Evolutionary conservation across 2,888 invertebrate species (phyloP).

Genomic region (Slavum lentiscoides): DNA sequence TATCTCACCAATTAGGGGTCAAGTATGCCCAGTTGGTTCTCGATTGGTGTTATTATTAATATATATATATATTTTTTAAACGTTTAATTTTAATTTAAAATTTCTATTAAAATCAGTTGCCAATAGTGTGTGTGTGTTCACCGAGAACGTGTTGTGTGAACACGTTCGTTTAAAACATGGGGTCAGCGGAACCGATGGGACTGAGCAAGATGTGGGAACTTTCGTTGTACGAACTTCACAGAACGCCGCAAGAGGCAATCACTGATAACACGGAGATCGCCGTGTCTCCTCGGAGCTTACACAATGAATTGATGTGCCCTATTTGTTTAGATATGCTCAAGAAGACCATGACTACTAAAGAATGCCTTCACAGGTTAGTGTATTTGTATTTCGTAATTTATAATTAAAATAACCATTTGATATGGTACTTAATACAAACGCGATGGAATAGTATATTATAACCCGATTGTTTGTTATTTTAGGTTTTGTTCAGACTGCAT

Average conservation of each 20-base stretch:
- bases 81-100: too few species aligned
- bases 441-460: too few species aligned
- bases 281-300: constrained; percentile 89
- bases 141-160: not conserved
- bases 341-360: constrained; percentile 99
- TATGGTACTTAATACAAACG: too few species aligned
- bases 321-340: constrained; percentile 98
- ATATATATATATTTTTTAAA: too few species aligned
- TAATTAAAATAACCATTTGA: too few species aligned
- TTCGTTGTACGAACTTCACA: constrained; percentile 90
- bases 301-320: constrained; percentile 97
- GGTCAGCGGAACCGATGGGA: constrained; percentile 76
- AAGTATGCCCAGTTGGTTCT: too few species aligned
- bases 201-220: constrained; percentile 95
- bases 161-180: constrained; percentile 60
- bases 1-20: too few species aligned
- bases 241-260: constrained; percentile 93
- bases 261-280: constrained; percentile 94
- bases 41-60: too few species aligned
- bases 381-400: not conserved
- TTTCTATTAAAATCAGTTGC: too few species aligned
- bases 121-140: not conserved
- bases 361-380: constrained; percentile 84
- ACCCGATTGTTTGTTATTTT: not conserved
- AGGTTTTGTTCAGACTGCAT: constrained; percentile 96